Evolutionary conservation across 2,797 vertebrate genomes (phyloP).

Genomic region (Zenarchopterus dispar): DNA sequence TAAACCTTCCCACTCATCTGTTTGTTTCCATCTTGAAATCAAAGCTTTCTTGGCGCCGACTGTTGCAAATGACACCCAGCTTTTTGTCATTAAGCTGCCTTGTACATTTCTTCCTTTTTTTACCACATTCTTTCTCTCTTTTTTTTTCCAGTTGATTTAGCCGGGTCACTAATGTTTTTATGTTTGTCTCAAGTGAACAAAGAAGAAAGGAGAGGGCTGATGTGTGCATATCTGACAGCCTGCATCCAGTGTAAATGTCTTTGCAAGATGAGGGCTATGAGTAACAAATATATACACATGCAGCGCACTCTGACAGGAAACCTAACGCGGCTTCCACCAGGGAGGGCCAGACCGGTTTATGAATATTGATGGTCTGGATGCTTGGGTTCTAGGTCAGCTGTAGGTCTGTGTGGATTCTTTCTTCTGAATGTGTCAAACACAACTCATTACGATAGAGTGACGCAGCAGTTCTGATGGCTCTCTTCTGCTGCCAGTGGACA

Average conservation of each 20-base stretch:
- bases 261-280: constrained; percentile 54
- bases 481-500: no score
- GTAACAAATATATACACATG: constrained; percentile 43
- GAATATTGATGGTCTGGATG: constrained; percentile 70
- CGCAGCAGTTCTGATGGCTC: background rate
- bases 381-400: constrained; percentile 53
- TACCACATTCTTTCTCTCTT: constrained; percentile 26
- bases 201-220: constrained; percentile 26
- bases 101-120: constrained; percentile 37
- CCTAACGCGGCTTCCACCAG: constrained; percentile 56
- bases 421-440: constrained; percentile 52
- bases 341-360: constrained; percentile 58
- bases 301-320: constrained; percentile 39
- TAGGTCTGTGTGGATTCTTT: constrained; percentile 36
- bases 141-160: constrained; percentile 13
- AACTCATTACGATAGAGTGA: constrained; percentile 44
- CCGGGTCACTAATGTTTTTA: constrained; percentile 51
- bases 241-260: constrained; percentile 51
- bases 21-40: constrained; percentile 64
- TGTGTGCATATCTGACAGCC: constrained; percentile 60
- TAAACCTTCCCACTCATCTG: constrained; percentile 50
- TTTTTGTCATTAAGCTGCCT: constrained; percentile 40
- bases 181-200: constrained; percentile 46
- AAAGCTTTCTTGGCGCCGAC: constrained; percentile 38
- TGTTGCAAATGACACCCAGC: constrained; percentile 60